phyloP scores from a whole-genome alignment of 2,888 invertebrate genomes.

The Osmoderma eremita region DNA sequence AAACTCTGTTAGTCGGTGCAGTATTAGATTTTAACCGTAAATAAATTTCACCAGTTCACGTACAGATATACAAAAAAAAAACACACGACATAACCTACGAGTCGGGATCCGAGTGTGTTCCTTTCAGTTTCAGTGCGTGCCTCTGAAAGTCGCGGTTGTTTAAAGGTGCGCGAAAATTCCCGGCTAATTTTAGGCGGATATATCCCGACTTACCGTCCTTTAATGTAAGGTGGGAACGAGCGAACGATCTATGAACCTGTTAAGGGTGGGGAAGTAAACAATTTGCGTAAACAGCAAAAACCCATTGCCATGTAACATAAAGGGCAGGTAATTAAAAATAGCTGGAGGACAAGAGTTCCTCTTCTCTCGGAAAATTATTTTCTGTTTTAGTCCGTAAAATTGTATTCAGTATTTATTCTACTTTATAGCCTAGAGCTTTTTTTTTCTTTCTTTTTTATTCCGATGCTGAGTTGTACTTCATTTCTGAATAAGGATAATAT shows the following conservation, averaged over 20 bases:
- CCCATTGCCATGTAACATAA: constrained; percentile 31
- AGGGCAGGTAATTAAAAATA: constrained; percentile 33
- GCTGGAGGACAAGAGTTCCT: constrained; percentile 5
- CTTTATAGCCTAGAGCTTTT: too few relatives aligned
- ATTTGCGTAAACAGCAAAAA: constrained; percentile 32
- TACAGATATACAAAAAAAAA: too few relatives aligned
- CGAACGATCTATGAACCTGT: not conserved
- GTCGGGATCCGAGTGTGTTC: constrained; percentile 20
- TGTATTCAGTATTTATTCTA: too few relatives aligned
- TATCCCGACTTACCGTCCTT: not conserved
- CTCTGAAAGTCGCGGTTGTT: not conserved
- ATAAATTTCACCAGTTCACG: constrained; percentile 23
- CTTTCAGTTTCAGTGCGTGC: constrained; percentile 27
- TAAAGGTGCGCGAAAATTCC: too few relatives aligned
- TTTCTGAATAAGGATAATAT: too few relatives aligned
- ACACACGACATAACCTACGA: constrained; percentile 31
- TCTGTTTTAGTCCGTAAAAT: too few relatives aligned
- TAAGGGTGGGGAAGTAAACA: constrained; percentile 25
- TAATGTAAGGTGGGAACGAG: not conserved
- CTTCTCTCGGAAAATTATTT: not conserved
- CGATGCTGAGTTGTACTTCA: too few relatives aligned
- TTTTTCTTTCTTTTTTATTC: too few relatives aligned
- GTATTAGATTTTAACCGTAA: constrained; percentile 22
- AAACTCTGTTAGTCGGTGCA: constrained; percentile 12
- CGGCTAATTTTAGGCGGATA: too few relatives aligned